A percentile compares a stretch with the other conserved stretches of the same genome.
Evolutionary conservation across 2,113 vertebrate species (phyloP).

Genomic region (Hoplias malabaricus): DNA sequence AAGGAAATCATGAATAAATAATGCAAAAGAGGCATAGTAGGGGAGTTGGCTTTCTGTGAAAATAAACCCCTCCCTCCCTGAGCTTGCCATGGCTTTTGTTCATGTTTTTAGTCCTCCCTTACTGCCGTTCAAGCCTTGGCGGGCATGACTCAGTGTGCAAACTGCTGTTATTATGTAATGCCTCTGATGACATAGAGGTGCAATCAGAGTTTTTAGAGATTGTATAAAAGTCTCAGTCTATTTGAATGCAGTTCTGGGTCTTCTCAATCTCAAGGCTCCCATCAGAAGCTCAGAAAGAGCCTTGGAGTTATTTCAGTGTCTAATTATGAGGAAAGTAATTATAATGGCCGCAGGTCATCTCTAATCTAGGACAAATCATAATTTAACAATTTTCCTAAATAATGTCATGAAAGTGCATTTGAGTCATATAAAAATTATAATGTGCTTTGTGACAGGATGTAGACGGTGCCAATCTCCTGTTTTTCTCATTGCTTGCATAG

Average conservation of each 20-base stretch:
- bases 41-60: conserved; percentile 7
- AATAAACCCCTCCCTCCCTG: neutral
- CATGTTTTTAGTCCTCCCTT: conserved; percentile 8
- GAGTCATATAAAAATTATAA: neutral
- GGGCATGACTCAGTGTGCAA: conserved; percentile 43
- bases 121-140: conserved; percentile 29
- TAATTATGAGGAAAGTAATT: conserved; percentile 25
- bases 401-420: neutral
- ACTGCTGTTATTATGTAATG: conserved; percentile 42
- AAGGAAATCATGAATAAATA: conserved; percentile 20
- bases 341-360: neutral
- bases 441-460: neutral
- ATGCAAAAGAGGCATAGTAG: neutral
- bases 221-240: conserved; percentile 34
- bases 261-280: neutral
- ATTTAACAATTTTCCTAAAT: neutral
- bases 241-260: conserved; percentile 19
- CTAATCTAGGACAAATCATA: conserved; percentile 5
- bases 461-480: neutral
- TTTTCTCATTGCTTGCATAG: neutral
- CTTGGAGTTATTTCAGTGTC: neutral
- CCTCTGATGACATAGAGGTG: conserved; percentile 54
- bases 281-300: conserved; percentile 9
- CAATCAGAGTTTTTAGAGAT: conserved; percentile 51
- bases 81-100: conserved; percentile 1